A percentile compares a stretch with the other conserved stretches of the same genome.
Evolutionary conservation across 1,140 invertebrate species (phyloP).

Genomic region (Lineus longissimus): DNA sequence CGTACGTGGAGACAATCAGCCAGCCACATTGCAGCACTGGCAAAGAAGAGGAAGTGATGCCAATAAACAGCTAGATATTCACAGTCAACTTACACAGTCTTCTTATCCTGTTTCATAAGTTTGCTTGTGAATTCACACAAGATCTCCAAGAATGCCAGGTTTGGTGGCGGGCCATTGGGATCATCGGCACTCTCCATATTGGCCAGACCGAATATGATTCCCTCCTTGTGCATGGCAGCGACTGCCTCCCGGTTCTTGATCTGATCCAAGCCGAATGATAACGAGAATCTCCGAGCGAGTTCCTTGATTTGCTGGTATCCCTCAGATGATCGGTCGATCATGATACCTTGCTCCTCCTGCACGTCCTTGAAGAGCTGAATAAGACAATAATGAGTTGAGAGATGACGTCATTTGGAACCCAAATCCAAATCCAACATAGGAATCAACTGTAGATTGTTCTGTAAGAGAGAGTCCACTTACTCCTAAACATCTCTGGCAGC

Average conservation of each 20-base stretch:
- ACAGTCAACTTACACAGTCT: constrained; percentile 68
- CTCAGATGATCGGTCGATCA: constrained; percentile 68
- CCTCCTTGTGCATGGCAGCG: constrained; percentile 85
- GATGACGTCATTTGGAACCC: not conserved
- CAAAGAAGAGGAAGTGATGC: no score
- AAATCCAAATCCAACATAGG: no score
- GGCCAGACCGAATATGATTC: constrained; percentile 84
- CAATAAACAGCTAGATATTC: no score
- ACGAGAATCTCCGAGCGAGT: constrained; percentile 91
- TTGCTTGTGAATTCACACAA: constrained; percentile 94
- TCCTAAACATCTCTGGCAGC: no score
- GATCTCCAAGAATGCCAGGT: constrained; percentile 90
- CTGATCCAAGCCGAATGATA: constrained; percentile 96
- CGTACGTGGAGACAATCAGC: no score
- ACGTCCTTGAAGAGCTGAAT: constrained; percentile 73
- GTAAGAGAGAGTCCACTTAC: no score
- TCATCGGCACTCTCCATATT: constrained; percentile 67
- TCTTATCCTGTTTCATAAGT: constrained; percentile 92
- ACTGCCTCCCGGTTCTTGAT: constrained; percentile 97
- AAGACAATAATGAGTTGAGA: constrained; percentile 11
- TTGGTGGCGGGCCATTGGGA: constrained; percentile 71
- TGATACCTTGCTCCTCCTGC: constrained; percentile 57
- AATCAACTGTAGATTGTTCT: no score
- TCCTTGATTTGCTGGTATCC: constrained; percentile 87
- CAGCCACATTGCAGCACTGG: no score